Base-by-base conservation (phyloP, 2,797 vertebrate genomes). In the Trachurus trachurus region DNA sequence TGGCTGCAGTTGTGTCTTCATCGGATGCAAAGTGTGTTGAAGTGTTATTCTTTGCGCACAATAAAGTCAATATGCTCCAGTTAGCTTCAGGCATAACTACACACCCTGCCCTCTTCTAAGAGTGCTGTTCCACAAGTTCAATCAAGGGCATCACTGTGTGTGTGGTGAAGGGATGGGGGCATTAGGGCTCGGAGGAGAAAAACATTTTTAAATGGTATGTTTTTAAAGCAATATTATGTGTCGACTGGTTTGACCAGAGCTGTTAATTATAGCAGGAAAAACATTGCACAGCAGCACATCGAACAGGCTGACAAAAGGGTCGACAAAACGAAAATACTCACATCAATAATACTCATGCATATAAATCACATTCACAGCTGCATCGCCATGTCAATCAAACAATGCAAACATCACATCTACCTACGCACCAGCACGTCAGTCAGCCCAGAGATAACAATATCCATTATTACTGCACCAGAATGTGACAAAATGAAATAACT, bases 1-100 rank as follows among this genome's bases (percentile, higher is more conserved):
- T 81, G 65, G 60, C 79, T 59, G 60, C 60, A 65, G 19, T 80
- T 54, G 66, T 65, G 37, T 78, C 78, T 68, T 81, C 62, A 79
- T 78, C 49, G 64, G 57, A 59, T 16, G 19, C 74, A 85, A 85
- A 86, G 78, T 82, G 73, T 65, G 45, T 67, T 62, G 50, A 67
- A 42, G 71, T 65, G 71, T 78, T 64, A 39, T 40, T 73, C 26
- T 19, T 58, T 39, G 71, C 42, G 53, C 9, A 66, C 61, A 82
- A 67, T 75, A 67, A 79, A 85, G n/a, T 50, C 40, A 72, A 37
- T 71, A 52, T 37, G 53, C 65, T 74, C 47, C 49, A 62, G 63
- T 74, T 80, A 76, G 40, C 63, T 66, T 71, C 13, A 80, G 70
- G 60, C 53, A 71, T 42, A 40, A 39, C 39, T 53, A 62, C 42